Conservation (phyloP, 2,888 invertebrate species). For the Spialia ferax region DNA sequence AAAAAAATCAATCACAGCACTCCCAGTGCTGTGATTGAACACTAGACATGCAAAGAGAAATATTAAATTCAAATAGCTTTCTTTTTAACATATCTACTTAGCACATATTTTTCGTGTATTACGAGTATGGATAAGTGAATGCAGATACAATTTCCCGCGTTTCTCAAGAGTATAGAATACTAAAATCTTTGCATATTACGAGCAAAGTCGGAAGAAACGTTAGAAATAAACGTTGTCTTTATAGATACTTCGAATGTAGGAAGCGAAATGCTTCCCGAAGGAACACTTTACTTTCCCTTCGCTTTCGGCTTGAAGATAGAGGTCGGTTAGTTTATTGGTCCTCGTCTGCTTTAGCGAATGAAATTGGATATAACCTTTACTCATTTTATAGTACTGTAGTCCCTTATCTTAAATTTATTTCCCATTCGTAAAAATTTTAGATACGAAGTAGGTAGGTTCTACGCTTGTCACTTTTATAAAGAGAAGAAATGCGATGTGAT, state of each 20-base stretch:
- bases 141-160: too few relatives aligned
- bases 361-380: background rate
- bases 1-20: too few relatives aligned
- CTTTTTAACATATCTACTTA: too few relatives aligned
- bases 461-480: too few relatives aligned
- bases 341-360: background rate
- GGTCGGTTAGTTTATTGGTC: conserved; percentile 20
- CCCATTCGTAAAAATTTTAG: too few relatives aligned
- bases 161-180: background rate
- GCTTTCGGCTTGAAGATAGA: conserved; percentile 27
- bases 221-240: conserved; percentile 20
- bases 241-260: conserved; percentile 15
- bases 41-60: too few relatives aligned
- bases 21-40: too few relatives aligned
- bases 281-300: conserved; percentile 30
- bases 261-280: conserved; percentile 28
- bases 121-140: too few relatives aligned
- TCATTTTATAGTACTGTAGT: background rate
- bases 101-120: too few relatives aligned
- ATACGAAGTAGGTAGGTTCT: too few relatives aligned
- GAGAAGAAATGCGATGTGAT: too few relatives aligned
- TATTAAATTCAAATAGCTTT: too few relatives aligned
- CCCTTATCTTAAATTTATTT: background rate
- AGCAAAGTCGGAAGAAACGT: conserved; percentile 10
- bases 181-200: conserved; percentile 13